These are phyloP conservation scores for Caprella mutica DNA, from an alignment of 2,888 invertebrate species.

Conservation along the genomic window DNA sequence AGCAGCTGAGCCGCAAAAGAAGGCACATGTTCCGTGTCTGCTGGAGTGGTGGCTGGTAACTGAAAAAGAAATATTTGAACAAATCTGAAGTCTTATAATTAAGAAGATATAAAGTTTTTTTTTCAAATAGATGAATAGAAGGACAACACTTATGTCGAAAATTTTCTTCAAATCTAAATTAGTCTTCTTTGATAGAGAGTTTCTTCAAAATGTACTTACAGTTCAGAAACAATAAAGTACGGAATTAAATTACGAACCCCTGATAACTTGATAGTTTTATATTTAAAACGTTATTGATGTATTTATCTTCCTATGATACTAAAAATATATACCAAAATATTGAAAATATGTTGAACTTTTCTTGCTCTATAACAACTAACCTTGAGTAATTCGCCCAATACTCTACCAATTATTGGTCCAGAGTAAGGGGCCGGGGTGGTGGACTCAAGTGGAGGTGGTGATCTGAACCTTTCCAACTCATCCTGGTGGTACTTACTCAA, in stretches of 20 bases:
- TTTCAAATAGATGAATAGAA: background rate
- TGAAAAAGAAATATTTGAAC: too few relatives aligned
- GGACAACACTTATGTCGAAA: background rate
- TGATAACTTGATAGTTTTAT: background rate
- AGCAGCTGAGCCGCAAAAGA: slow-evolving; percentile 32
- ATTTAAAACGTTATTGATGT: background rate
- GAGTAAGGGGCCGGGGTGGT: background rate
- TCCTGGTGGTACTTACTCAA: background rate
- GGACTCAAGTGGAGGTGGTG: background rate
- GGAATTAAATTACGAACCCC: background rate
- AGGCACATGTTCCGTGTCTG: slow-evolving; percentile 32
- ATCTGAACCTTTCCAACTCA: background rate
- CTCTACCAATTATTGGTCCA: slow-evolving; percentile 13
- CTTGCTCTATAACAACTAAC: background rate
- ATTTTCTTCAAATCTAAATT: too few relatives aligned
- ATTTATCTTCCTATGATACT: background rate
- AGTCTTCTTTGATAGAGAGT: background rate
- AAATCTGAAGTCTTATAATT: too few relatives aligned
- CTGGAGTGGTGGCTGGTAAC: slow-evolving; percentile 17
- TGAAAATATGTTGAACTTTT: background rate
- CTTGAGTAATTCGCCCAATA: slow-evolving; percentile 6
- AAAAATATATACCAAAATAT: background rate
- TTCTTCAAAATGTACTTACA: background rate
- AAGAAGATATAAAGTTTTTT: background rate
- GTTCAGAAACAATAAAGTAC: background rate